Conservation (phyloP, 2,797 vertebrate genomes). For the Lithobates pipiens region DNA sequence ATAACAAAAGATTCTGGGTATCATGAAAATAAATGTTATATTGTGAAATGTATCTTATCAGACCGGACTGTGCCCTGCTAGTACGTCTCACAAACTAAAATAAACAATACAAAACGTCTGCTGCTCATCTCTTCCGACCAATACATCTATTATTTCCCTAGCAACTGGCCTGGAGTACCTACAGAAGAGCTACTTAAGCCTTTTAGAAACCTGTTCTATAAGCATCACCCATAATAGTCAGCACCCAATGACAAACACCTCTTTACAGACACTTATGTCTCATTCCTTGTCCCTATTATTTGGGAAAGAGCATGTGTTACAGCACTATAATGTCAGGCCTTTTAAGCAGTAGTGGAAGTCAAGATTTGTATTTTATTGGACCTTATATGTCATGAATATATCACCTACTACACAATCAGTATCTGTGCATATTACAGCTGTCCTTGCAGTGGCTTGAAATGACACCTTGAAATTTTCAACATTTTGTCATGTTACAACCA, state of each 20-base stretch:
- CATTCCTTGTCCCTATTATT: slow-evolving; percentile 6
- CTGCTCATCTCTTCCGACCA: background rate
- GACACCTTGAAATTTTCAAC: too few relatives aligned
- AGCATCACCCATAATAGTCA: background rate
- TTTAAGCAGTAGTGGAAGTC: too few relatives aligned
- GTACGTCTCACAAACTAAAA: slow-evolving; percentile 8
- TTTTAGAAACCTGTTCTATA: too few relatives aligned
- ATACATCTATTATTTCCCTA: background rate
- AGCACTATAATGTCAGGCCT: background rate
- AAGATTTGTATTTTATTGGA: too few relatives aligned
- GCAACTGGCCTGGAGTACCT: too few relatives aligned
- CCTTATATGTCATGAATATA: too few relatives aligned
- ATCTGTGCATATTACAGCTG: too few relatives aligned
- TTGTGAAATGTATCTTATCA: too few relatives aligned
- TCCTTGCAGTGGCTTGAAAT: too few relatives aligned
- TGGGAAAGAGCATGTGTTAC: background rate
- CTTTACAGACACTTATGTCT: slow-evolving; percentile 20
- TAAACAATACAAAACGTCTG: slow-evolving; percentile 2
- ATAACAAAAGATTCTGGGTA: slow-evolving; percentile 29
- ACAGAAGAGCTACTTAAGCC: too few relatives aligned
- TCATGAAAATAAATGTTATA: background rate
- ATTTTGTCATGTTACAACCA: too few relatives aligned
- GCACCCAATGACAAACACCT: background rate
- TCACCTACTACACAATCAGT: too few relatives aligned
- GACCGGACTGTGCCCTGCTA: background rate